Evolutionary conservation across 2,888 invertebrate genomes (phyloP), one percentile per base, ranked within the genome.

Genomic region (Brenthis daphne): DNA sequence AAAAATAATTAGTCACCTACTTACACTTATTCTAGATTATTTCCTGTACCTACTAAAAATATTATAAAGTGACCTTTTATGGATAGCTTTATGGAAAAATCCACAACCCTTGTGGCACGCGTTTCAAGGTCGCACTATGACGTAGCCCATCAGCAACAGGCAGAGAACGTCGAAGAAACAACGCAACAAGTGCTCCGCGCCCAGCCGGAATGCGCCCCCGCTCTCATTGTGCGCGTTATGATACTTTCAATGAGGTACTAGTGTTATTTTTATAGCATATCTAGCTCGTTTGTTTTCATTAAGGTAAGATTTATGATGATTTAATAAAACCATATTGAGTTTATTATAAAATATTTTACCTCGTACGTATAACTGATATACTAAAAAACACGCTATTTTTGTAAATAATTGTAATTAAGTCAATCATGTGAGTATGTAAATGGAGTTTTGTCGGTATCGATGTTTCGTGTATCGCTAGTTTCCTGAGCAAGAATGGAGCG

Each of bases 111-210:
- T 72, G 71, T 81, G 82, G 82, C 85, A 85, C 81, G 86, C 71
- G 85, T 85, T 78, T 78, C 78, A 80, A 81, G 82, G 82, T 84
- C 90, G 85, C 80, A 76, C 74, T 76, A 80, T 89, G 88, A 88
- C 89, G 91, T 88, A 83, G 85, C 73, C 80, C 81, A 68, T 71
- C 74, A 77, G 87, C 88, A 87, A 86, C 87, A 87, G 86, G 85
- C 87, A 85, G 67, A 84, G 85, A 82, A 83, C 85, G 85, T 84
- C 87, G 87, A 86, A 85, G 67, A 88, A 90, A 89, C 89, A 89
- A 86, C 89, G 89, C 91, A 92, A 92, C 89, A 91, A 90, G 92
- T 90, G 90, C 88, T 82, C 73, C 70, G 70, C 73, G 67, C 68
- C 72, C 61, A 58, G 68, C 67, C 86, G 29, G 29, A 4, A 29